phyloP scores from a whole-genome alignment of 2,888 invertebrate species.

The Xanthia icteritia region DNA sequence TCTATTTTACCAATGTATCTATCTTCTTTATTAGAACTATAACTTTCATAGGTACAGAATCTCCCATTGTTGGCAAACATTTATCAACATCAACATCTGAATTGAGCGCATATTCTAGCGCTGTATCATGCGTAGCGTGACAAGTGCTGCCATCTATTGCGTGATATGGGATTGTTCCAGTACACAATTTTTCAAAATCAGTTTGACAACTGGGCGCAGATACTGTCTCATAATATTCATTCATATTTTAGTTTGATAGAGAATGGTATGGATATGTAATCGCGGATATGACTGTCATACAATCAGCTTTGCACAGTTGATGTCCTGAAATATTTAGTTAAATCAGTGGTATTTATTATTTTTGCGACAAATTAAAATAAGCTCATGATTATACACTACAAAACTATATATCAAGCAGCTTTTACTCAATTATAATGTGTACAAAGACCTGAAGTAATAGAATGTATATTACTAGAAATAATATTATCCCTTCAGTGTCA shows the following conservation, averaged over 20 bases:
- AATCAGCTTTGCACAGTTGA: background rate
- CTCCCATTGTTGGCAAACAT: background rate
- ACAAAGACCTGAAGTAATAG: background rate
- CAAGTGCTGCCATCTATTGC: slow-evolving; percentile 54
- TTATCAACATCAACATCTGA: background rate
- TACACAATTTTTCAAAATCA: background rate
- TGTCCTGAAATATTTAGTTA: background rate
- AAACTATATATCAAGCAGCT: background rate
- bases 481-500: background rate
- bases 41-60: background rate
- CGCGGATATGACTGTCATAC: background rate
- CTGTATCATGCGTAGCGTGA: background rate
- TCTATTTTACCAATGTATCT: too few species aligned
- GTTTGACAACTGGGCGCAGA: background rate
- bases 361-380: background rate
- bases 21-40: background rate
- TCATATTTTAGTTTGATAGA: background rate
- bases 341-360: background rate
- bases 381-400: background rate
- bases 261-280: background rate
- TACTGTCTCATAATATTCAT: background rate
- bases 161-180: background rate
- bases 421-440: background rate
- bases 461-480: background rate
- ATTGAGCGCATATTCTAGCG: background rate